A percentile compares a stretch with the other conserved stretches of the same genome.
Evolutionary conservation across 2,888 invertebrate genomes (phyloP).

Genomic region (Melanchra persicariae): DNA sequence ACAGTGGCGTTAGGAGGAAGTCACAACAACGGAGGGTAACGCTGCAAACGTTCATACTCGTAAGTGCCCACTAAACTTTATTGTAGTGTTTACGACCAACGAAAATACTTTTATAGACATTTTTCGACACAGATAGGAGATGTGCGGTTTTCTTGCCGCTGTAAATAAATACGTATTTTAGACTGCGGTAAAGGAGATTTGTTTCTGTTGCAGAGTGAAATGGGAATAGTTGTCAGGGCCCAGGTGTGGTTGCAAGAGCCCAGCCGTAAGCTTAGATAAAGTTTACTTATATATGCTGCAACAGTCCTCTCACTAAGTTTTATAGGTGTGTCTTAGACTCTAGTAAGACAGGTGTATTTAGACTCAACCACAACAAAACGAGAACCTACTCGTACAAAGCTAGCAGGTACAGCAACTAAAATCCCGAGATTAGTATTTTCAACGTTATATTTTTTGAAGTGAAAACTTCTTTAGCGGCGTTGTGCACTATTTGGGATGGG

Average conservation of each 20-base stretch:
- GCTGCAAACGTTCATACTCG: constrained; percentile 73
- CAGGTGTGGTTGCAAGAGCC: constrained; percentile 49
- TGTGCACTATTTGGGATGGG: too few species aligned
- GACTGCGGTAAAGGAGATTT: constrained; percentile 47
- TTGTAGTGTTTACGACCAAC: constrained; percentile 84
- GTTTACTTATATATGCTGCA: constrained; percentile 36
- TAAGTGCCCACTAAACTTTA: constrained; percentile 87
- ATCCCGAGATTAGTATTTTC: constrained; percentile 3
- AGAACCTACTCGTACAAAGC: not conserved
- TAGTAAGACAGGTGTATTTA: constrained; percentile 19
- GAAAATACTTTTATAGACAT: constrained; percentile 71
- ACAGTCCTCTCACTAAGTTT: constrained; percentile 26
- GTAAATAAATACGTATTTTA: constrained; percentile 46
- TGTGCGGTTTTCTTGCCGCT: constrained; percentile 58
- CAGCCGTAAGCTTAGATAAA: constrained; percentile 51
- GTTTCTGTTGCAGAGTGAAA: constrained; percentile 44
- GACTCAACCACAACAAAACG: constrained; percentile 12
- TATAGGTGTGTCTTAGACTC: constrained; percentile 3
- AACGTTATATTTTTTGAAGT: not conserved
- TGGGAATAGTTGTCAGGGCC: constrained; percentile 33
- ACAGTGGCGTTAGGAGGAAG: constrained; percentile 68
- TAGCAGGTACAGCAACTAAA: not conserved
- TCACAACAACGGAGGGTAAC: constrained; percentile 64
- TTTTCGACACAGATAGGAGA: constrained; percentile 70
- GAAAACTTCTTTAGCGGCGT: too few species aligned